Evolutionary conservation across 2,797 vertebrate genomes (phyloP).

Genomic region (Premnoplex brunnescens): DNA sequence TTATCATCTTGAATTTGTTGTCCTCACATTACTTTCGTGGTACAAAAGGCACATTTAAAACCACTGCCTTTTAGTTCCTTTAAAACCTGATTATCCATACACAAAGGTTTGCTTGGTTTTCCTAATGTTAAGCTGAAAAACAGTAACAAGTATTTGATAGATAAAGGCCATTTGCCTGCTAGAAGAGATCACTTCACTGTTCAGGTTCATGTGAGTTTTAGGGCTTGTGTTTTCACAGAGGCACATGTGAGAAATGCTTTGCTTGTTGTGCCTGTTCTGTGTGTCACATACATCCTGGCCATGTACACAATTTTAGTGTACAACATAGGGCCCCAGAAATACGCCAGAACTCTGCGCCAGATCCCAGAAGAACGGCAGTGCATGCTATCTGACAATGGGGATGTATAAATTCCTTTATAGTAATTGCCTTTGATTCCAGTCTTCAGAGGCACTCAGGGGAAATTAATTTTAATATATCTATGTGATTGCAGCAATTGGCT

Average conservation of each 20-base stretch:
- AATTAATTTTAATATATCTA: background rate
- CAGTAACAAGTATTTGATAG: background rate
- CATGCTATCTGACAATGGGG: background rate
- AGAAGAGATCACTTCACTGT: background rate
- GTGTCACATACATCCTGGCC: background rate
- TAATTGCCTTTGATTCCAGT: background rate
- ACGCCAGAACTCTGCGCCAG: background rate
- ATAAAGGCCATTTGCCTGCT: background rate
- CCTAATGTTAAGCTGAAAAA: background rate
- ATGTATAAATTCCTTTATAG: background rate
- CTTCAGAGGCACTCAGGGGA: background rate
- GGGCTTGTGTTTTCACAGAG: background rate
- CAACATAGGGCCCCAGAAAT: rapidly evolving
- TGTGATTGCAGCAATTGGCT: background rate
- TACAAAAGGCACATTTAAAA: background rate
- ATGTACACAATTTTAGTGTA: background rate
- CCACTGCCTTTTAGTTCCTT: background rate
- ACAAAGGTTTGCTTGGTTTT: rapidly evolving
- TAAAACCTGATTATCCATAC: background rate
- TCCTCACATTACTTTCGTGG: background rate
- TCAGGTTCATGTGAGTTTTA: background rate
- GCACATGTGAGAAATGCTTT: background rate
- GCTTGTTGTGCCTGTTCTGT: rapidly evolving
- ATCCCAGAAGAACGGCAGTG: background rate
- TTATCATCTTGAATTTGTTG: background rate